Conservation (phyloP, 2,797 vertebrate species). For the Pelodytes ibericus region DNA sequence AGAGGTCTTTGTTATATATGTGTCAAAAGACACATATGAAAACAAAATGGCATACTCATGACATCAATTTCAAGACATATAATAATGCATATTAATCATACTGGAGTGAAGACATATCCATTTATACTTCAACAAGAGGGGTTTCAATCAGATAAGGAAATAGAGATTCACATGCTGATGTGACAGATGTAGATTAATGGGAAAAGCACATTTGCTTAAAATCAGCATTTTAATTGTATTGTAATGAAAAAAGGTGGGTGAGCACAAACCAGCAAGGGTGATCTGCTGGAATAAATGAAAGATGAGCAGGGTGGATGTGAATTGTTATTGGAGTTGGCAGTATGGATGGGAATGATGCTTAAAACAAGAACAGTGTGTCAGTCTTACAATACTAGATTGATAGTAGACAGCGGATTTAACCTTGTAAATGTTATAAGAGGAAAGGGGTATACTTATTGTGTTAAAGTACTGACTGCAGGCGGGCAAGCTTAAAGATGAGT, state of each 20-base stretch:
- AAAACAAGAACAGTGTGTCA: no score
- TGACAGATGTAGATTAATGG: constrained; percentile 25
- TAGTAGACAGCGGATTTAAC: no score
- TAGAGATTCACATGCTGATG: constrained; percentile 13
- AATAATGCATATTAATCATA: constrained; percentile 14
- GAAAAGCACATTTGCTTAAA: background rate
- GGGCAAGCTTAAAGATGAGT: no score
- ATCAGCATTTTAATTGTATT: constrained; percentile 23
- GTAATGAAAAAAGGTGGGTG: background rate
- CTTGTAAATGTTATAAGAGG: no score
- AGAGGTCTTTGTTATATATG: background rate
- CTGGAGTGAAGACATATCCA: background rate
- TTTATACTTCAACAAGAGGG: constrained; percentile 11
- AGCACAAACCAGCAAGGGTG: background rate
- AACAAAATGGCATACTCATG: constrained; percentile 4
- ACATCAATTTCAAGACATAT: background rate
- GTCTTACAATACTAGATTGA: no score
- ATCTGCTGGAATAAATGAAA: background rate
- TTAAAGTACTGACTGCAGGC: no score
- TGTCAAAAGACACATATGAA: background rate
- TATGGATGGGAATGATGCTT: background rate
- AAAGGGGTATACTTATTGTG: no score
- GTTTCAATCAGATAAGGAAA: constrained; percentile 16
- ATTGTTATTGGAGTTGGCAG: constrained; percentile 17
- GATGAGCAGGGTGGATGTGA: constrained; percentile 5